Evolutionary conservation across 2,888 invertebrate species (phyloP), one percentile per base, ranked within the genome.

Genomic region (Myathropa florea): DNA sequence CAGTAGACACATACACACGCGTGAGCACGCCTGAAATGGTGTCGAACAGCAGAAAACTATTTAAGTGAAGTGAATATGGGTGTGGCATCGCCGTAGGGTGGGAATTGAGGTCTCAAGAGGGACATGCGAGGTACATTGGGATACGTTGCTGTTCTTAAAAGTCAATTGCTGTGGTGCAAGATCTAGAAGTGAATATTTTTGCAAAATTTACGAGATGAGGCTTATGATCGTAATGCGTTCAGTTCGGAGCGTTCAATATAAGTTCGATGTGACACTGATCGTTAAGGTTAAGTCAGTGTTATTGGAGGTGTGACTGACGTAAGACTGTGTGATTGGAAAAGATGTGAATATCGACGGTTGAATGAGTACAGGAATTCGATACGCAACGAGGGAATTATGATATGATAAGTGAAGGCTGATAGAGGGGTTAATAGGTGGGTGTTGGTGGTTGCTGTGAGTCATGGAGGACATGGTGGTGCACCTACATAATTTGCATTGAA

Each of bases 11-110:
- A n/a, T n/a, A 23, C 21, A 72, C 55, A 59, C 60, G 36, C 33
- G 36, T 28, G 57, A n/a, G 53, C 21, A 28, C 36, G 68, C 63
- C 60, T 64, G 39, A 36, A 67, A 72, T 53, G 39, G 65, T 80
- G 79, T 77, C 53, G 67, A 68, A 85, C 76, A 81, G 26, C 67
- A 53, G 46, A 81, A 77, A 59, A 68, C 71, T 71, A 76, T 77
- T 85, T 81, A 72, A 76, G 65, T 71, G 65, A 76, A 85, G 77
- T 57, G 23, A 61, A 81, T 77, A 61, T 68, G 72, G 84, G 84
- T 81, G 84, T 85, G 84, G 76, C 76, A 55, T 46, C 33, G 59
- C 53, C 60, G 64, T 63, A 55, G 61, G 83, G 78, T 72, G 65
- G 78, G 63, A 78, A 83, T 26, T 26, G 36, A 26, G 70, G 28